A percentile compares a stretch with the other conserved stretches of the same genome.
Conservation (phyloP, 1,140 invertebrate genomes). For the Brachionus sp. region DNA sequence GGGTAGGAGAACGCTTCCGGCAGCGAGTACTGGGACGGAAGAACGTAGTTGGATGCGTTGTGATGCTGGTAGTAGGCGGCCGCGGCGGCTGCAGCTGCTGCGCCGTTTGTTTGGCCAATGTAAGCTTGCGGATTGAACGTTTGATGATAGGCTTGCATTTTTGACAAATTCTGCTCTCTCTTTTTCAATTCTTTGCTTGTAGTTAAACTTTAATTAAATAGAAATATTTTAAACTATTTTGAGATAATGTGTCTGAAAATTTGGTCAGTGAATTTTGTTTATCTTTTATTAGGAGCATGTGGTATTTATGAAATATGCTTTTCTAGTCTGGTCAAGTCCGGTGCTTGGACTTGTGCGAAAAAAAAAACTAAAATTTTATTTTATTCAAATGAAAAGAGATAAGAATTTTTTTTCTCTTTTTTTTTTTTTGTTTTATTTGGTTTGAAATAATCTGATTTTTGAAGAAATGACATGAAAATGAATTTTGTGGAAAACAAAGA, state of each 20-base stretch:
- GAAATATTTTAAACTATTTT: background rate
- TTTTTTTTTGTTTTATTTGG: background rate
- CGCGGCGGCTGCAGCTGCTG: conserved; percentile 25
- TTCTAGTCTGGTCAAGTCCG: too few relatives aligned
- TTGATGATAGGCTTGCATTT: conserved; percentile 46
- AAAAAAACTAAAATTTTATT: background rate
- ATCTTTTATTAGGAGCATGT: conserved; percentile 31
- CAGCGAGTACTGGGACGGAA: conserved; percentile 11
- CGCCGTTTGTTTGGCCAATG: background rate
- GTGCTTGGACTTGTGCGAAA: background rate
- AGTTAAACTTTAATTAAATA: background rate
- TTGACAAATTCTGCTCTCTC: background rate
- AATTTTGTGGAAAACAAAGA: background rate
- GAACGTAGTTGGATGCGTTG: conserved; percentile 18
- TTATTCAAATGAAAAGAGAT: background rate
- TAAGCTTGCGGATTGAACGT: conserved; percentile 41
- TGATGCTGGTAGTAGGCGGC: conserved; percentile 38
- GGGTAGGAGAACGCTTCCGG: background rate
- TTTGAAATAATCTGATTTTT: background rate
- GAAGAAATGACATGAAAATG: background rate
- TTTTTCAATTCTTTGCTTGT: background rate
- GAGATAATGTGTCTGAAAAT: background rate
- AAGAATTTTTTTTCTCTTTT: background rate
- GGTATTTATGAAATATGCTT: background rate
- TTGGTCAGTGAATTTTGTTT: background rate